Percentiles rank a stretch among this genome's conserved stretches.
These are phyloP conservation scores for Gadus chalcogrammus DNA, from an alignment of 2,113 vertebrate genomes.

Conservation along the genomic window DNA sequence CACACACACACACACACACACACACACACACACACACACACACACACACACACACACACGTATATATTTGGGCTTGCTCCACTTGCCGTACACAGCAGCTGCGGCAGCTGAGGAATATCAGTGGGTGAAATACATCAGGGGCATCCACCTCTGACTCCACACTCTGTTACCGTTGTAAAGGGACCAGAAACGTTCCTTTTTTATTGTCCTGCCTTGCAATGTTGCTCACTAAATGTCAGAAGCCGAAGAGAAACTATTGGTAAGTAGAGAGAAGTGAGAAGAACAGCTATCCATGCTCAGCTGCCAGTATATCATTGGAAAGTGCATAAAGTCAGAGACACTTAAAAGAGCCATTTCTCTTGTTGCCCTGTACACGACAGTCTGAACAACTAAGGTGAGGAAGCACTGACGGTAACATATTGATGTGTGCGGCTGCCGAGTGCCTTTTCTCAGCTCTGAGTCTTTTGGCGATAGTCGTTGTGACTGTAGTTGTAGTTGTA, in stretches of 20 bases:
- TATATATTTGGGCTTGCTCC: not conserved
- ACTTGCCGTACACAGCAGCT: not conserved
- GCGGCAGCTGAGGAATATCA: constrained; percentile 43
- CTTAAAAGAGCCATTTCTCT: constrained; percentile 11
- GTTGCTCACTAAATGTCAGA: constrained; percentile 51
- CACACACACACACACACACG: no score
- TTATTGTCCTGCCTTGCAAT: constrained; percentile 54
- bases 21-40: no score
- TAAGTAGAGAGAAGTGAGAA: not conserved
- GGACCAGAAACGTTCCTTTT: constrained; percentile 50
- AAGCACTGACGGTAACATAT: no score
- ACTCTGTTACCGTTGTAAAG: constrained; percentile 58
- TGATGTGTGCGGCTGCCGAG: no score
- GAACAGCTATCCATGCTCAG: constrained; percentile 1
- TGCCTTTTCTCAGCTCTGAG: no score
- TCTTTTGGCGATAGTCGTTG: no score
- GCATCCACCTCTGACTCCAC: constrained; percentile 58
- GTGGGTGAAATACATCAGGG: constrained; percentile 38
- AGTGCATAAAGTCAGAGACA: constrained; percentile 13
- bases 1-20: no score
- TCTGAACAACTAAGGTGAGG: no score
- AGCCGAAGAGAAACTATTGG: constrained; percentile 29
- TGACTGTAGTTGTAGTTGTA: no score
- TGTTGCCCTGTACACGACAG: no score
- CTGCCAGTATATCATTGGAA: not conserved